A percentile compares a stretch with the other conserved stretches of the same genome.
These are phyloP conservation scores for Scaptomyza cyrtandrae DNA, from an alignment of 2,888 invertebrate genomes.

Conservation along the genomic window DNA sequence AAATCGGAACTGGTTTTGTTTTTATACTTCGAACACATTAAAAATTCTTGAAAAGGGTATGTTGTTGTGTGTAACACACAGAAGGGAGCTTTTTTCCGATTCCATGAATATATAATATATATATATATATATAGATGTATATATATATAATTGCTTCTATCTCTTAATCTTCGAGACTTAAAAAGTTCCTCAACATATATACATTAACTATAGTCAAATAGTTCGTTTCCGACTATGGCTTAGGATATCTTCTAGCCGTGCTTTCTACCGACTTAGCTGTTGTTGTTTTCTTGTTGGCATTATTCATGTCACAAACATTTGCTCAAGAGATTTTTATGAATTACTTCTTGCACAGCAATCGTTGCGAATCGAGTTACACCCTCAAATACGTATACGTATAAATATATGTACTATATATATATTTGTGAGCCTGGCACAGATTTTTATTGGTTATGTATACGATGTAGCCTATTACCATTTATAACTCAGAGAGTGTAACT, in stretches of 20 bases:
- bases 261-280: neutral
- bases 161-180: too few species aligned
- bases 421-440: constrained; percentile 57
- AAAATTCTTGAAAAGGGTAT: neutral
- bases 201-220: too few species aligned
- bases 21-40: neutral
- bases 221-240: too few species aligned
- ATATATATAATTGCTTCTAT: too few species aligned
- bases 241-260: neutral
- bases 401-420: neutral
- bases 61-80: neutral
- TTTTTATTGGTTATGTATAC: constrained; percentile 63
- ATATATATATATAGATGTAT: too few species aligned
- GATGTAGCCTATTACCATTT: constrained; percentile 63
- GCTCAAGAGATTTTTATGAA: constrained; percentile 78
- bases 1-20: constrained; percentile 16
- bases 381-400: neutral
- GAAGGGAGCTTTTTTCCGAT: too few species aligned
- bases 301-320: constrained; percentile 72
- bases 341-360: constrained; percentile 48
- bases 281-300: constrained; percentile 6
- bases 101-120: too few species aligned
- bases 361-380: constrained; percentile 31
- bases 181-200: too few species aligned
- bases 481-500: constrained; percentile 47